Conservation (phyloP, 2,888 invertebrate species). For the Agrochola lychnidis region DNA sequence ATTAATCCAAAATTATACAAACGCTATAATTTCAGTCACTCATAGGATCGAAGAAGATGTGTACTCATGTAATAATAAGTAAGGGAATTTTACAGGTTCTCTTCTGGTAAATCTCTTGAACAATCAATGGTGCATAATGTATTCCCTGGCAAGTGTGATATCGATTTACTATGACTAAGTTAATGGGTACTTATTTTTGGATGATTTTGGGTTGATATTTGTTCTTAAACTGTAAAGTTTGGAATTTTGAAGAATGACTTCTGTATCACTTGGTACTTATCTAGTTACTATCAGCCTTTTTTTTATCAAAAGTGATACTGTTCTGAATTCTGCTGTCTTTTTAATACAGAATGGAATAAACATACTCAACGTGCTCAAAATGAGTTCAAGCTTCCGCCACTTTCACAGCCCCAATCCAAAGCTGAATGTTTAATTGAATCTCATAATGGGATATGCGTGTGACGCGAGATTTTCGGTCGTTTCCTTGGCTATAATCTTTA, state of each 20-base stretch:
- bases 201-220: not conserved
- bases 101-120: slow-evolving; percentile 39
- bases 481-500: slow-evolving; percentile 62
- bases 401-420: slow-evolving; percentile 63
- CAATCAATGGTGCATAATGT: slow-evolving; percentile 37
- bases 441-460: slow-evolving; percentile 72
- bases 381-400: slow-evolving; percentile 42
- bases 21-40: slow-evolving; percentile 20
- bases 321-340: not conserved
- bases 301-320: not conserved
- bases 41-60: slow-evolving; percentile 26
- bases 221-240: not conserved
- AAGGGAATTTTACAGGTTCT: slow-evolving; percentile 39
- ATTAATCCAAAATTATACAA: slow-evolving; percentile 31
- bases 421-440: slow-evolving; percentile 80
- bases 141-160: slow-evolving; percentile 6
- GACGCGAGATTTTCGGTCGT: slow-evolving; percentile 62
- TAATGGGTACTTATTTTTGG: not conserved
- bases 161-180: not conserved
- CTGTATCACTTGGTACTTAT: not conserved
- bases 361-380: slow-evolving; percentile 12
- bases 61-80: slow-evolving; percentile 36
- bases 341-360: not conserved
- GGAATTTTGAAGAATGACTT: too few relatives aligned
- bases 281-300: not conserved